Evolutionary conservation across 2,113 vertebrate species (phyloP), one percentile per base, ranked within the genome.

Genomic region (Sylvia atricapilla): DNA sequence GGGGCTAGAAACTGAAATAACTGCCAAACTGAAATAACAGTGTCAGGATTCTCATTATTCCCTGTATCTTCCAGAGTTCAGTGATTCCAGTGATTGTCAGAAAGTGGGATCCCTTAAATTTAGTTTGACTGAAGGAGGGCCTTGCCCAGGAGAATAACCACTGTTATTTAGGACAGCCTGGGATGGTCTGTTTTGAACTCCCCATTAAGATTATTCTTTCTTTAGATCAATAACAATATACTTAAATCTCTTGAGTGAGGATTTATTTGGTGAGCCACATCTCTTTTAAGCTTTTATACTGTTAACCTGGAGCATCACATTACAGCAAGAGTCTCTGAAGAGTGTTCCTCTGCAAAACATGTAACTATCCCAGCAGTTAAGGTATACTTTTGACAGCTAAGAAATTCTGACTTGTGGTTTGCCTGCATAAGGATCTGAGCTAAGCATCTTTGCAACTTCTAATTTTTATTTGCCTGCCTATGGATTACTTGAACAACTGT

Each of bases 61-160:
- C 6, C 22, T 35, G 5, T 53, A 3, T 49, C 13, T 55, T 76
- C 19, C 39, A 64, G 44, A 84, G 7, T 22, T 89, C 25, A 28
- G 10, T 20, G 10, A 24, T 7, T 30, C 6, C 33, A 82, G 4
- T 0, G 0, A 4, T 21, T 62, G 9, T 62, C 27, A 39, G 47
- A 70, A 91, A 9, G 2, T 35, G 16, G 25, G 13, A 62, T 44
- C 25, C 10, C 9, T 46, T 30, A 76, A 62, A 49, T 5, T 43
- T 47, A 18, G 13, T 63, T 92, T 43, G 39, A 11, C 6, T 72
- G 8, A 3, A 14, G 31, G 17, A 85, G 3, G 12, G 19, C 37
- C 70, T 83, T 82, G 23, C 15, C 11, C 18, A 31, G 13, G 5
- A n/a, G 13, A 63, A 10, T 33, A 72, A 46, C 4, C 28, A 78